Evolutionary conservation across 35 echinoderm and acorn worm genomes (phyloP).

Genomic region (Amphiura filiformis): DNA sequence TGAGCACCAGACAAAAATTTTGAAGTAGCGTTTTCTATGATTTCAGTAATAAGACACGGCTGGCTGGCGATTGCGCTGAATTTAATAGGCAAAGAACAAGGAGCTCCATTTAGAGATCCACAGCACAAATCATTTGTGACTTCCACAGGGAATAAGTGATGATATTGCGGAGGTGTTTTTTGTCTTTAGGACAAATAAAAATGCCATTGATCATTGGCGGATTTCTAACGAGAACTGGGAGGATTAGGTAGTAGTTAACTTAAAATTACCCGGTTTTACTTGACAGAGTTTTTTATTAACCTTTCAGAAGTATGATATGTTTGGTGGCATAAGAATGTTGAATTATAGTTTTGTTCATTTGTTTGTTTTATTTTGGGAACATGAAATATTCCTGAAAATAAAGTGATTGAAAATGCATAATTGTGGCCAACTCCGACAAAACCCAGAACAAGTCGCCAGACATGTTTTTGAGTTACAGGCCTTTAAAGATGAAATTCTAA

Average conservation of each 20-base stretch:
- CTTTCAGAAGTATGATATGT: too few species aligned
- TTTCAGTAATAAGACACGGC: neutral
- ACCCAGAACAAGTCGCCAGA: too few species aligned
- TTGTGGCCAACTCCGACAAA: too few species aligned
- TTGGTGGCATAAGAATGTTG: too few species aligned
- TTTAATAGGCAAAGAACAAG: conserved; percentile 1
- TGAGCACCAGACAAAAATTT: neutral
- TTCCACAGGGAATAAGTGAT: neutral
- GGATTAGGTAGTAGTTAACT: neutral
- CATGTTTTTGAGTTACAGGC: too few species aligned
- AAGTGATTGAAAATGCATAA: too few species aligned
- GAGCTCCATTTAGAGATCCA: neutral
- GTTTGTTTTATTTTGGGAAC: too few species aligned
- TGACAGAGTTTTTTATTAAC: too few species aligned
- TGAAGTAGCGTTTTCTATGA: conserved; percentile 11
- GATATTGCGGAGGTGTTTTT: neutral
- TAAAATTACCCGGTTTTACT: too few species aligned
- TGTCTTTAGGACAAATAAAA: neutral
- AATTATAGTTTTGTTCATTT: too few species aligned
- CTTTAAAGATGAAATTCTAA: too few species aligned
- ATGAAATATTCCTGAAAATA: too few species aligned
- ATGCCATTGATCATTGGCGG: neutral
- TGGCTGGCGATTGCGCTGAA: neutral
- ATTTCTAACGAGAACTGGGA: neutral
- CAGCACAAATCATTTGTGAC: neutral